Base-by-base conservation (phyloP, 1,140 invertebrate species). In the Diuraphis noxia region DNA sequence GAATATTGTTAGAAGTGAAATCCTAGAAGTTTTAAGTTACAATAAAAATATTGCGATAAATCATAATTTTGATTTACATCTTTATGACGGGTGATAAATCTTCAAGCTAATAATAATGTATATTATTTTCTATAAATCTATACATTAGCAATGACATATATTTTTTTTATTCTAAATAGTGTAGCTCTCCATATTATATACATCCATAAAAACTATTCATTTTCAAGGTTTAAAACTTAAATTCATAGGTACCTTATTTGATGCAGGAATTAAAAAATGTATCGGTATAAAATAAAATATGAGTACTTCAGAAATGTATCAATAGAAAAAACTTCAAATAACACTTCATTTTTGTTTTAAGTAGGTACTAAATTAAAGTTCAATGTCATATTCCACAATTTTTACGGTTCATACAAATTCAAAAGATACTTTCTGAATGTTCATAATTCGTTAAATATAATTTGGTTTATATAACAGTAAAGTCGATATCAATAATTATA, bases 401-500 rank as follows among this genome's bases (percentile, higher is more conserved):
- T 63, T 30, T n/a, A n/a, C 56, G n/a, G 72, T 79, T 36, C n/a
- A 9, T 36, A 36, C 17, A 17, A 72, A 72, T n/a, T 72, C 30
- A 72, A 72, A 79, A 79, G 34, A 36, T 81, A 10, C 36, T 81
- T 81, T 81, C 38, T 38, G 38, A 40, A 1, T 10, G 23, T 34
- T 85, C 82, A 25, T 46, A 43, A 41, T 85, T 43, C 41, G 40
- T 84, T 17, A 46, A 43, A 85, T 41, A 36, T 86, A 86, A 86
- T 86, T 77, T 46, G 88, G 46, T 49, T 46, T 90, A 5, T 43
- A 34, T 90, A 90, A 90, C 88, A 90, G 88, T 90, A 90, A 90
- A 90, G 40, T 46, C 88, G 21, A 77, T 90, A 86, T 43, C 63
- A 90, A 43, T 90, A 91, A 82, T 82, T 91, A 91, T 52, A 82